Evolutionary conservation across 1,140 invertebrate species (phyloP).

Genomic region (Papilio xuthus): DNA sequence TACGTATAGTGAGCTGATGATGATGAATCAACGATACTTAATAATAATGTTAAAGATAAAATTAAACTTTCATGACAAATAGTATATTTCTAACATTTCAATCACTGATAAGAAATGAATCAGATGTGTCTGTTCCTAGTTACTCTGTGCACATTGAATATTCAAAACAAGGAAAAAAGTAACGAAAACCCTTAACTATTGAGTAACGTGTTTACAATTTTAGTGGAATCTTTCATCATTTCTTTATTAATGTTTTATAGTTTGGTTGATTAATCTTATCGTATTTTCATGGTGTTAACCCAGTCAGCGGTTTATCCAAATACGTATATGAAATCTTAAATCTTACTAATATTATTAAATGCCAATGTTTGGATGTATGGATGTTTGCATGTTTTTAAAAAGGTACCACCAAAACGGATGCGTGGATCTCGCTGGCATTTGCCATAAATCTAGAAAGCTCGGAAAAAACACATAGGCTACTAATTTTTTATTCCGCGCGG

Average conservation of each 20-base stretch:
- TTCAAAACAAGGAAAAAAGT: background rate
- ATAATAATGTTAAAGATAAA: background rate
- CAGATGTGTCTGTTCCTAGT: background rate
- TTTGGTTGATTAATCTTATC: background rate
- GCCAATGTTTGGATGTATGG: no score
- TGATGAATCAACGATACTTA: background rate
- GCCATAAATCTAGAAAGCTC: no score
- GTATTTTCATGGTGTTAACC: background rate
- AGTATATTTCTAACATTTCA: background rate
- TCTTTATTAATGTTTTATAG: background rate
- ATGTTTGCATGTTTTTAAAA: no score
- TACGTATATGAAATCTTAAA: no score
- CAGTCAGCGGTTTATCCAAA: no score
- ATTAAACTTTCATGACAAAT: background rate
- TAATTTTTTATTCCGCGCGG: no score
- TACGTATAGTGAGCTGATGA: no score
- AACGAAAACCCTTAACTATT: no score
- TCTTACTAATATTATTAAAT: no score
- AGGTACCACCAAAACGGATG: no score
- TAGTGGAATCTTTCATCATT: background rate
- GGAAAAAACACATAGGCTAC: no score
- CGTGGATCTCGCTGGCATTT: no score
- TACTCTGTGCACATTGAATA: background rate
- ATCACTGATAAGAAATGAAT: conserved; percentile 4
- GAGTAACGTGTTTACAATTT: background rate